Percentiles rank a stretch among this genome's conserved stretches.
Conservation (phyloP, 2,797 vertebrate genomes). For the Pterois miles region DNA sequence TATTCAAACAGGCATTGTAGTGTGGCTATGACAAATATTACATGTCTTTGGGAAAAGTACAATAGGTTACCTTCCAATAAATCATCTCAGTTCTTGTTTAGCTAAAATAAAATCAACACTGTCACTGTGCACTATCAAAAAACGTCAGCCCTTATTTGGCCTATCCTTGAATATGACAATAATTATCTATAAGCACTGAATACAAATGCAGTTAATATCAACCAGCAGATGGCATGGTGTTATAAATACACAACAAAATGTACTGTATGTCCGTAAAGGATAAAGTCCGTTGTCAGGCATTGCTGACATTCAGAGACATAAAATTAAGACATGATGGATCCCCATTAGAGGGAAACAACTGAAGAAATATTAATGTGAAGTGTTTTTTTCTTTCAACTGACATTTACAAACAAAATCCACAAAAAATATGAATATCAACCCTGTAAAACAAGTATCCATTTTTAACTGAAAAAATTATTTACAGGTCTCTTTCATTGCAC, state of each 20-base stretch:
- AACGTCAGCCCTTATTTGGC: constrained; percentile 20
- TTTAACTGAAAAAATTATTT: constrained; percentile 16
- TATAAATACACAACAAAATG: constrained; percentile 41
- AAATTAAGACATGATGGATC: constrained; percentile 36
- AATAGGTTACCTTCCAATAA: constrained; percentile 29
- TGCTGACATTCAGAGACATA: not conserved
- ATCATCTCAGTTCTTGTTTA: constrained; percentile 20
- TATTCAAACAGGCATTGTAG: constrained; percentile 37
- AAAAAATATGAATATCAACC: constrained; percentile 14
- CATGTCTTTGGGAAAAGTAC: constrained; percentile 45
- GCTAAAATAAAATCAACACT: constrained; percentile 35
- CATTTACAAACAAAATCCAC: constrained; percentile 14
- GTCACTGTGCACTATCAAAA: constrained; percentile 27
- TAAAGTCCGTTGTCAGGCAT: constrained; percentile 1
- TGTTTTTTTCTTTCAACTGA: not conserved
- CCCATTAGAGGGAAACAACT: constrained; percentile 2
- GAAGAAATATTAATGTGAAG: not conserved
- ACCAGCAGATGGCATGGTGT: constrained; percentile 25
- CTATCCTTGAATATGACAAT: constrained; percentile 23
- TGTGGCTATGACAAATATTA: constrained; percentile 34
- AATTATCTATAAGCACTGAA: constrained; percentile 35
- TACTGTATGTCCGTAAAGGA: constrained; percentile 3
- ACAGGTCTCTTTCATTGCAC: constrained; percentile 32
- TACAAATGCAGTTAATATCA: constrained; percentile 49
- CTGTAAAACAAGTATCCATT: not conserved